Base-by-base conservation (phyloP, 2,888 invertebrate species). In the Heliconius sara region DNA sequence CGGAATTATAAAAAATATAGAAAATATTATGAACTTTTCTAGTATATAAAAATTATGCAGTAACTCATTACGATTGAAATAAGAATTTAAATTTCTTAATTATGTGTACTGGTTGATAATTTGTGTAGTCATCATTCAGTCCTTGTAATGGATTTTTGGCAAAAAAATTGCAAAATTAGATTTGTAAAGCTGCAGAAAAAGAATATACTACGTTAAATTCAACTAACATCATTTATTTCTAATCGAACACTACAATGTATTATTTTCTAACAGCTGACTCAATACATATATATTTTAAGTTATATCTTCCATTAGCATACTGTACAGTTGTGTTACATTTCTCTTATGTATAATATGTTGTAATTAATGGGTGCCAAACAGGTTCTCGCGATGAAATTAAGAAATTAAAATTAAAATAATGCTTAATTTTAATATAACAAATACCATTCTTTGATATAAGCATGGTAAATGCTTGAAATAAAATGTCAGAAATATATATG, bases 301-400 rank as follows among this genome's bases (percentile, higher is more conserved):
- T 79, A 80, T 89, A 92, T 92, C 93, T 94, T 94, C 93, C 93
- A 94, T 91, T 94, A 93, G 92, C 82, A 78, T 88, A 85, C 86
- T 91, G 91, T 92, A 92, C 89, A 91, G 89, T 89, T 87, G 43
- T 75, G 86, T 88, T 90, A 91, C 91, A 91, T 91, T 88, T 90
- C 87, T 88, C 86, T 79, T 86, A 10, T 39, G 39, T 39, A 39
- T 39, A 84, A 85, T 82, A 87, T 83, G 88, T 89, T 90, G 89
- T 81, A 83, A 86, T 84, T 27, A 47, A 43, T 66, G 25, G 47
- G 90, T 91, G 93, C 92, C 92, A 92, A 92, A 91, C 86, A 84
- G 76, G 86, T 85, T 84, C 77, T 78, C 75, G 27, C 76, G 65
- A 76, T 74, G 68, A 76, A 65, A 77, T 66, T n/a, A n/a, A 75